Base-by-base conservation (phyloP, 2,888 invertebrate genomes). In the Acanthosoma haemorrhoidale region DNA sequence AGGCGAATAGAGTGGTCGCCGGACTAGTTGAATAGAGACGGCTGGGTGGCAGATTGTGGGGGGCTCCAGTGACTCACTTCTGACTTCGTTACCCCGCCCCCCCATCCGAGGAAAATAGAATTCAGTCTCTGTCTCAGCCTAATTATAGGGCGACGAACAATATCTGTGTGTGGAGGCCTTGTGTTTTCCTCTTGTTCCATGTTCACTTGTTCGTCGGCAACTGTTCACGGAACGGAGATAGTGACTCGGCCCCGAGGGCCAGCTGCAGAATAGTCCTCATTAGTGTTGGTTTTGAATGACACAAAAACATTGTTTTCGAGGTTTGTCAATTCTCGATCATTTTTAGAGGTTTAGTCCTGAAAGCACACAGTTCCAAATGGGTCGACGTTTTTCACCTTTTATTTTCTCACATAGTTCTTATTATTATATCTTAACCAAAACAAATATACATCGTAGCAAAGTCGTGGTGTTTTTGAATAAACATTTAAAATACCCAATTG, bases 21-120 rank as follows among this genome's bases (percentile, higher is more conserved):
- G 25, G 51, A 25, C 25, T 25, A 25, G 51, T n/a, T 13, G 51
- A 51, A 51, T 51, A 51, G 51, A 51, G 51, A 25, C n/a, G n/a
- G 51, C 13, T 51, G 51, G 51, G 25, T 25, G 43, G 34, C 59
- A 59, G 59, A 59, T 59, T 59, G 59, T 34, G 58, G 58, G 18
- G 58, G 58, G 59, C 32, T 16, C 29, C 34, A 9, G 32, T 63
- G 63, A 63, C 63, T 63, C 63, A 63, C 39, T 63, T 38, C 63
- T 63, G 63, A 63, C 38, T 63, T 38, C 38, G 63, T 63, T 63
- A 63, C 38, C 59, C 59, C 59, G 32, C 59, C 59, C 16, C 29
- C 59, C 34, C 59, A n/a, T 15, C 16, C 32, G 32, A 31, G 31
- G 16, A 31, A 59, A 59, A 59, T 59, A 59, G 59, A 59, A 59